These are phyloP conservation scores for Rhadina sibilatrix DNA, from an alignment of 2,113 vertebrate genomes.

Conservation along the genomic window DNA sequence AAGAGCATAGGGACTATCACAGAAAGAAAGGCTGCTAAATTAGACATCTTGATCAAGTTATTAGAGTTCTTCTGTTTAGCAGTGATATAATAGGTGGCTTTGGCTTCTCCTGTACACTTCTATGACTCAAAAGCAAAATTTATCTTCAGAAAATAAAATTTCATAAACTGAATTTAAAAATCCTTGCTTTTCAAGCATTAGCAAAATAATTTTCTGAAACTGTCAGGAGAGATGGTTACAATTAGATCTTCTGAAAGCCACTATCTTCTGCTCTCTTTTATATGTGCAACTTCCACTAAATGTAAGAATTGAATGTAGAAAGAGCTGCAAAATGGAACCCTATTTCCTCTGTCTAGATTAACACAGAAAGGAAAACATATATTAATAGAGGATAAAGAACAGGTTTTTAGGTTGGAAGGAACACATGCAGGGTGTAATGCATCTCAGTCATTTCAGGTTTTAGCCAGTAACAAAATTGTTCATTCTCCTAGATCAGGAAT, in stretches of 20 bases:
- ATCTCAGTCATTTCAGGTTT: background rate
- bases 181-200: background rate
- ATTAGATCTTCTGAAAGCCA: background rate
- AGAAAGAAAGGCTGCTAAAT: background rate
- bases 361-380: background rate
- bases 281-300: background rate
- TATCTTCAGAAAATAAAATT: background rate
- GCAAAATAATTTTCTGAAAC: background rate
- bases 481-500: background rate
- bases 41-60: background rate
- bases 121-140: background rate
- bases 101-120: background rate
- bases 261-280: background rate
- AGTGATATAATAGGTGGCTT: background rate
- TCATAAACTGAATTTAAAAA: background rate
- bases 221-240: background rate
- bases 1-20: background rate
- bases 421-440: background rate
- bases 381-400: background rate
- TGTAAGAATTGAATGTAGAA: background rate
- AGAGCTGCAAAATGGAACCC: background rate
- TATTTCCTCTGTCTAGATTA: background rate
- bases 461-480: background rate
- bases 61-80: background rate
- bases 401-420: background rate